These are phyloP conservation scores for Crematogaster levior DNA, from an alignment of 2,888 invertebrate genomes.

Conservation along the genomic window DNA sequence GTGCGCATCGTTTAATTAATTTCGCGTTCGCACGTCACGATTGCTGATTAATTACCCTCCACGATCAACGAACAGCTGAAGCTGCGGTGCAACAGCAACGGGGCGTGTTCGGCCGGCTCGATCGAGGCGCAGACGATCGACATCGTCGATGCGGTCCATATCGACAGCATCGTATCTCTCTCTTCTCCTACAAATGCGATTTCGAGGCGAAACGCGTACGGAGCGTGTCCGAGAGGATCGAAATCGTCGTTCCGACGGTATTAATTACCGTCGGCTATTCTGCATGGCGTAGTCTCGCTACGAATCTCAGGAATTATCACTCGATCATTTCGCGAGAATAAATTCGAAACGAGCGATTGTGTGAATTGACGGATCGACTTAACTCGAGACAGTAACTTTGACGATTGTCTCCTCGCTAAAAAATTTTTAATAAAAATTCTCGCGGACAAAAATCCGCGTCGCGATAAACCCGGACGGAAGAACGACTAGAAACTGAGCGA, in stretches of 20 bases:
- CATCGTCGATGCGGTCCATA: constrained; percentile 79
- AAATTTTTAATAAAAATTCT: not conserved
- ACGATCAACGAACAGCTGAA: constrained; percentile 73
- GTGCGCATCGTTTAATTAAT: constrained; percentile 28
- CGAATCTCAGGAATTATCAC: not conserved
- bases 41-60: constrained; percentile 72
- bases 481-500: constrained; percentile 77
- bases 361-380: not conserved
- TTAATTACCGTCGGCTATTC: constrained; percentile 24
- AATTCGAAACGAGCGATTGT: not conserved
- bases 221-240: constrained; percentile 14
- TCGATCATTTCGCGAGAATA: not conserved
- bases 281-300: not conserved
- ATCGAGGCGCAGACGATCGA: constrained; percentile 76
- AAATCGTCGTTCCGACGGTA: not conserved
- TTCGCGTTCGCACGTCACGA: constrained; percentile 29
- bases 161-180: constrained; percentile 78
- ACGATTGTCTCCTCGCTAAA: too few species aligned
- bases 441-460: constrained; percentile 45
- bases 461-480: constrained; percentile 57
- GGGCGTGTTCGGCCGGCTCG: constrained; percentile 61
- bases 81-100: constrained; percentile 70
- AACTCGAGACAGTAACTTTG: not conserved
- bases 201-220: not conserved
- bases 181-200: not conserved